Percentiles rank a stretch among this genome's conserved stretches.
Evolutionary conservation across 1,140 invertebrate genomes (phyloP).

Genomic region (Telenomus remus): DNA sequence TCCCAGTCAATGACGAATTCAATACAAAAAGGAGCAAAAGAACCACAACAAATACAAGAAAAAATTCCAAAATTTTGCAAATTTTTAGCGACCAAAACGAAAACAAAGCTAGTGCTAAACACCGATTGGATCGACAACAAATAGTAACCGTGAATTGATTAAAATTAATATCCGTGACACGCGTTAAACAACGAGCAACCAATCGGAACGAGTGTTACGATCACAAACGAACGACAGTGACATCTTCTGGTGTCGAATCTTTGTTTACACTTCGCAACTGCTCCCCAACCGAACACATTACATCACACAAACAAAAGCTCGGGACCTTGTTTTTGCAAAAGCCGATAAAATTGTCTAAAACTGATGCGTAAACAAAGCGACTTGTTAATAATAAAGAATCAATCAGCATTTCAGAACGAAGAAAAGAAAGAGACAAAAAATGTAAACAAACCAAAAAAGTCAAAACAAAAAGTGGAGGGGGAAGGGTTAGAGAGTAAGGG

Average conservation of each 20-base stretch:
- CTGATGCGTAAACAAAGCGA: too few relatives aligned
- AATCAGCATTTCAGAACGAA: too few relatives aligned
- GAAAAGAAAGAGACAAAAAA: too few relatives aligned
- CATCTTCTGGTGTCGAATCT: conserved; percentile 3
- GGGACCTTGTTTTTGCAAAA: not conserved
- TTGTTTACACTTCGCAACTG: conserved; percentile 1
- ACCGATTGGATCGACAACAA: not conserved
- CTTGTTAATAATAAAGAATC: too few relatives aligned
- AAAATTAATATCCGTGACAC: not conserved
- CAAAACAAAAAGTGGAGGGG: not conserved
- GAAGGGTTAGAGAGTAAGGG: not conserved
- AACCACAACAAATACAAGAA: too few relatives aligned
- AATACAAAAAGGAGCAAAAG: too few relatives aligned
- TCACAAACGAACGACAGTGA: not conserved
- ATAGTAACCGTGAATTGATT: not conserved
- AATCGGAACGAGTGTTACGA: not conserved
- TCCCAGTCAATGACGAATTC: too few relatives aligned
- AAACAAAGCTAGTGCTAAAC: not conserved
- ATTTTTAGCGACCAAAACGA: too few relatives aligned
- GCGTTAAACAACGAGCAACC: not conserved
- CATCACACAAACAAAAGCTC: not conserved
- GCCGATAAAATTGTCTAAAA: not conserved
- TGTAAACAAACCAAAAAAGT: too few relatives aligned
- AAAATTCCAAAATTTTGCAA: too few relatives aligned
- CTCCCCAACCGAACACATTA: not conserved